Evolutionary conservation across 2,797 vertebrate genomes (phyloP), one percentile per base, ranked within the genome.

Genomic region (Sus cebifrons): DNA sequence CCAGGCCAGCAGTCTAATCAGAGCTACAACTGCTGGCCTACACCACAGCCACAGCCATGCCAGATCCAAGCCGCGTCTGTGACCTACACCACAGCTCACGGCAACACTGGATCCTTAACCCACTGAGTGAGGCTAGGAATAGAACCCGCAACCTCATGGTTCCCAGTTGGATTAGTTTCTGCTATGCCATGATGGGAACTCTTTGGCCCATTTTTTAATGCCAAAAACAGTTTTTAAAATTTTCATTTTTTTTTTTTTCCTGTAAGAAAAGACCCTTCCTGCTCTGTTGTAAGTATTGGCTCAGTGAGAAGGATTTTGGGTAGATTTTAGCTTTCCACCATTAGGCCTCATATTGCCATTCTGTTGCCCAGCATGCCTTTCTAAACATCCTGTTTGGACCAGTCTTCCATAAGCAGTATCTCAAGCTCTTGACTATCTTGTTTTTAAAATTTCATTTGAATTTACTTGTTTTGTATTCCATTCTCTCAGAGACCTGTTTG

Each of bases 211-310:
- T 36, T 44, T 15, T 15, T 84, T 58, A 77, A 15, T 88, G 40
- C 52, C 8, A 87, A 3, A 54, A 94, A 65, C 11, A 79, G 7
- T 67, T 92, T 96, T 92, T 40, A 7, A 94, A 82, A 60, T 78
- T 14, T 60, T 89, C 5, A n/a, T 36, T 36, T 84, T 75, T 88
- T 56, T 52, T 64, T n/a, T 23, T 44, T 18, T 12, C 29, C 20
- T 56, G 36, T 49, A 86, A 86, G 54, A 81, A 60, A 49, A 23
- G 4, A 20, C 60, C 67, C 7, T 65, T 94, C 12, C 52, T 86
- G n/a, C 6, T 74, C 1, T 64, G 36, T 73, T 81, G n/a, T 92
- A 71, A 68, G 52, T 49, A 44, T 18, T 88, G 3, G 29, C 83
- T 88, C 40, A 15, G 25, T 67, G 40, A 81, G 60, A 91, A 71